Conservation (phyloP, 2,888 invertebrate genomes). For the Mycogona germanica region DNA sequence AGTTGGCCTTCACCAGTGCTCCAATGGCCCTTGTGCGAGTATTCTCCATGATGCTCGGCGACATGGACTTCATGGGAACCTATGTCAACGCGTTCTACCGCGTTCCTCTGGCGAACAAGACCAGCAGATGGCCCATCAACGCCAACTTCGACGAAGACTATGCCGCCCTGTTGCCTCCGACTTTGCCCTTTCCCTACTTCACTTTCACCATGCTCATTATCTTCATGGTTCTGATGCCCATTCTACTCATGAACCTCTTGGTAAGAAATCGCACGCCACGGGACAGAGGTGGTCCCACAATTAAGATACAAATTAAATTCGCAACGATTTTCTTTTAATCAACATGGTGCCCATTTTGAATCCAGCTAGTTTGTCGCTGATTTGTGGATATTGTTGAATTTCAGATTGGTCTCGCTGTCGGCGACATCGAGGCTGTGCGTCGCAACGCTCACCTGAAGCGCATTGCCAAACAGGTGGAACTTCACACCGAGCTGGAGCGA, state of each 20-base stretch:
- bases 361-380: too few species aligned
- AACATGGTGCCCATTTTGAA: neutral
- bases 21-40: constrained; percentile 62
- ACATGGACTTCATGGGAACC: constrained; percentile 77
- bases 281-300: too few species aligned
- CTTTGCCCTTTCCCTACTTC: constrained; percentile 18
- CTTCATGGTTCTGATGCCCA: constrained; percentile 86
- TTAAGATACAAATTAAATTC: neutral
- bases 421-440: constrained; percentile 81
- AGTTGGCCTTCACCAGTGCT: constrained; percentile 60
- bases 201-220: constrained; percentile 46
- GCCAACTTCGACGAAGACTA: neutral
- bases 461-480: constrained; percentile 82
- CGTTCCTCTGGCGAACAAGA: neutral
- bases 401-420: constrained; percentile 57
- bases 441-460: constrained; percentile 79
- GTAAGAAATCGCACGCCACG: constrained; percentile 30
- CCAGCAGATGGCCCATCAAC: neutral
- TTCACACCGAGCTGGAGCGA: constrained; percentile 75
- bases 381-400: too few species aligned
- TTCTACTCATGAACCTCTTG: constrained; percentile 78
- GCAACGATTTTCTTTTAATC: neutral
- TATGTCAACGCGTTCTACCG: constrained; percentile 50
- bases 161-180: neutral
- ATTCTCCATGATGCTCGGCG: constrained; percentile 85